These are phyloP conservation scores for Tachysurus fulvidraco DNA, from an alignment of 2,113 vertebrate genomes.

Conservation along the genomic window DNA sequence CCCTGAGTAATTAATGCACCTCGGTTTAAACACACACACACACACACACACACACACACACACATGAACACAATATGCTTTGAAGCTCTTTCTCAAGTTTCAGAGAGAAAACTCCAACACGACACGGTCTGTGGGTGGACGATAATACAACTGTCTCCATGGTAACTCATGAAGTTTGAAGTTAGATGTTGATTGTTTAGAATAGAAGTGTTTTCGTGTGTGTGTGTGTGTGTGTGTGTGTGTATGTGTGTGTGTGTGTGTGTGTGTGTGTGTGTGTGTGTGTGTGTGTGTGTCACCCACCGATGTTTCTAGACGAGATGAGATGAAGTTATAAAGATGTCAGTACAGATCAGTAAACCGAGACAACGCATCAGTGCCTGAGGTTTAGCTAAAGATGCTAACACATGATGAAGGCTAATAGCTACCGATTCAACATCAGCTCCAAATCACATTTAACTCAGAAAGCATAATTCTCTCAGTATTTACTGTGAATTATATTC, in stretches of 20 bases:
- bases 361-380: background rate
- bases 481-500: background rate
- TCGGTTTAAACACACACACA: background rate
- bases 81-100: conserved; percentile 25
- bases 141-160: conserved; percentile 59
- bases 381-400: background rate
- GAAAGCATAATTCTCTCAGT: background rate
- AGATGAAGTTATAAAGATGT: background rate
- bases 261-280: conserved; percentile 21
- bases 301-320: background rate
- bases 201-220: no score
- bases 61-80: background rate
- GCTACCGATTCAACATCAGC: background rate
- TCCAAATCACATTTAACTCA: no score
- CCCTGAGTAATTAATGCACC: conserved; percentile 31
- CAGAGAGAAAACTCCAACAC: conserved; percentile 20
- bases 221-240: conserved; percentile 1
- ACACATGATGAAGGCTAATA: background rate
- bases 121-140: conserved; percentile 53
- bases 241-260: conserved; percentile 8
- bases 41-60: conserved; percentile 1
- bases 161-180: conserved; percentile 60
- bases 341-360: background rate
- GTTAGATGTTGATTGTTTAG: conserved; percentile 40
- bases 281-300: background rate